A percentile compares a stretch with the other conserved stretches of the same genome.
Conservation (phyloP, 2,797 vertebrate species). For the Alosa sapidissima region DNA sequence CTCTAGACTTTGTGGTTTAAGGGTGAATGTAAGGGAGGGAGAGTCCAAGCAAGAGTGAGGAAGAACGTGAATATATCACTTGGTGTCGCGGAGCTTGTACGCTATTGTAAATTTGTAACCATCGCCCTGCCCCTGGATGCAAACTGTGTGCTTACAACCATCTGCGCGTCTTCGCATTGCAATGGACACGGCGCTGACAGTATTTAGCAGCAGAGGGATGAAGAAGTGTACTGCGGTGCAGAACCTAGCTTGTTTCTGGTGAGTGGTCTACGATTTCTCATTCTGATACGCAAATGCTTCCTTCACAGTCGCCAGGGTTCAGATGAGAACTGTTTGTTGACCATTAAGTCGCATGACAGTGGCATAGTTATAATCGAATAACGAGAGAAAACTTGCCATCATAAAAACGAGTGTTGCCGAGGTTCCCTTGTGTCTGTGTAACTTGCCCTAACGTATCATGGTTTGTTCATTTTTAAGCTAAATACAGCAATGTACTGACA, state of each 20-base stretch:
- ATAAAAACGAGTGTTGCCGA: background rate
- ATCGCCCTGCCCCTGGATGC: slow-evolving; percentile 38
- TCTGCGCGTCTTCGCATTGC: background rate
- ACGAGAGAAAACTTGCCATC: background rate
- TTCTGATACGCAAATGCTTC: background rate
- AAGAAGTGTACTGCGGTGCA: slow-evolving; percentile 15
- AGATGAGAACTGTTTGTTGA: slow-evolving; percentile 8
- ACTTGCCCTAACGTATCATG: background rate
- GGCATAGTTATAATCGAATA: background rate
- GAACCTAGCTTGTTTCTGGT: slow-evolving; percentile 24
- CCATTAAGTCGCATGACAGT: background rate
- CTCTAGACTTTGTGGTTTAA: slow-evolving; percentile 50
- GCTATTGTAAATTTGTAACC: slow-evolving; percentile 36
- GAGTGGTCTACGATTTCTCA: slow-evolving; percentile 7
- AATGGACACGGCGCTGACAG: slow-evolving; percentile 9
- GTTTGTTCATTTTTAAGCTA: background rate
- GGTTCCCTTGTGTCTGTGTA: background rate
- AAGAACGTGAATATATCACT: slow-evolving; percentile 36
- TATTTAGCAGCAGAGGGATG: background rate
- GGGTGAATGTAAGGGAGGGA: slow-evolving; percentile 28
- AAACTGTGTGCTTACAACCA: slow-evolving; percentile 5
- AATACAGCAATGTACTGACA: background rate
- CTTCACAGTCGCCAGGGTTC: background rate
- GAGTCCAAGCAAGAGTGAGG: slow-evolving; percentile 48
- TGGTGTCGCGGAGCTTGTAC: slow-evolving; percentile 28